These are phyloP conservation scores for Parascotia fuliginaria DNA, from an alignment of 2,888 invertebrate genomes.

Conservation along the genomic window DNA sequence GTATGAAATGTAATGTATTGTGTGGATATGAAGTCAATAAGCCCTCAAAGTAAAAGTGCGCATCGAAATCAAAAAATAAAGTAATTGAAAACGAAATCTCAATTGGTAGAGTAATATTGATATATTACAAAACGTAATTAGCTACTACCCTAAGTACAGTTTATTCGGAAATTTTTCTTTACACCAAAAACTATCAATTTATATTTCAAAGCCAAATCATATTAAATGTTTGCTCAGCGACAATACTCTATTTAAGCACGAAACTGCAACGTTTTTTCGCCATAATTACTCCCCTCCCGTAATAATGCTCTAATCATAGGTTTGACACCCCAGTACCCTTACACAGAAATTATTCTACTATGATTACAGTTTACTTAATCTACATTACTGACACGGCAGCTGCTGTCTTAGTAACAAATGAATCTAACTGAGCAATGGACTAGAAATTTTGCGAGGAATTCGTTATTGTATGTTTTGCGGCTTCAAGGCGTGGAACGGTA, in stretches of 20 bases:
- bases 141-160: too few relatives aligned
- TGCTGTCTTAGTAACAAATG: background rate
- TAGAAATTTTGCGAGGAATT: constrained; percentile 9
- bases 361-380: background rate
- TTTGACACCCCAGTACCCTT: constrained; percentile 68
- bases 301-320: constrained; percentile 81
- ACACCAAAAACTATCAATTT: background rate
- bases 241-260: constrained; percentile 52
- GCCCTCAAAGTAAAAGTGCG: too few relatives aligned
- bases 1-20: background rate
- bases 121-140: too few relatives aligned
- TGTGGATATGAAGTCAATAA: too few relatives aligned
- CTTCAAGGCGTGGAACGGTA: constrained; percentile 49
- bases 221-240: constrained; percentile 42
- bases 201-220: constrained; percentile 20
- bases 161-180: background rate
- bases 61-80: too few relatives aligned
- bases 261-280: constrained; percentile 64
- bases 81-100: too few relatives aligned
- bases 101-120: too few relatives aligned
- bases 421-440: constrained; percentile 43
- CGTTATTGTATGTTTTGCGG: constrained; percentile 19
- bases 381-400: constrained; percentile 45
- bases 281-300: constrained; percentile 69
- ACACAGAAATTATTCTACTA: constrained; percentile 15